Conservation (phyloP, 2,113 vertebrate species). For the Sphyrna mokarran region DNA sequence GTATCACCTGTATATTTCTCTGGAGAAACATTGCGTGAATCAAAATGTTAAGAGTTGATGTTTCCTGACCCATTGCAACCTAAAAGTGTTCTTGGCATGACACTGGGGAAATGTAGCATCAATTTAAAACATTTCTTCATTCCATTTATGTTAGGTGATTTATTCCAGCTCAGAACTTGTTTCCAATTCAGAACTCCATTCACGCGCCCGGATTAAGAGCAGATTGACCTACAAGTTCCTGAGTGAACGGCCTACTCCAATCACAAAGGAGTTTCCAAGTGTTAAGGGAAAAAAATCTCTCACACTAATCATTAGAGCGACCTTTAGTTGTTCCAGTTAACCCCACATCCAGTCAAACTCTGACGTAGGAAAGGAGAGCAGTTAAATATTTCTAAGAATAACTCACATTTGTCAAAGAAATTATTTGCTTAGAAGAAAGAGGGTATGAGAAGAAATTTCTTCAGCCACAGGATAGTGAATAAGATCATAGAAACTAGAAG, state of each 20-base stretch:
- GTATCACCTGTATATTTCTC: background rate
- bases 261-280: background rate
- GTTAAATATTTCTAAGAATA: background rate
- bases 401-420: background rate
- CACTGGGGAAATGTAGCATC: background rate
- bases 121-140: background rate
- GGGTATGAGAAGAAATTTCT: background rate
- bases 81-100: background rate
- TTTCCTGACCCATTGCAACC: background rate
- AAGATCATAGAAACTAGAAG: too few species aligned
- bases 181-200: background rate
- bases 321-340: background rate
- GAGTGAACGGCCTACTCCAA: background rate
- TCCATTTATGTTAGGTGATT: background rate
- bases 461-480: too few species aligned
- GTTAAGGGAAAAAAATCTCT: background rate
- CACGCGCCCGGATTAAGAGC: too few species aligned
- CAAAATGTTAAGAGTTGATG: background rate
- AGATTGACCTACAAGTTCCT: background rate
- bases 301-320: background rate
- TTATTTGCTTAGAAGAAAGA: background rate
- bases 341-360: background rate
- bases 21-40: background rate
- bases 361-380: background rate
- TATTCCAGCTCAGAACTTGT: background rate